Evolutionary conservation across 2,797 vertebrate species (phyloP).

Genomic region (Acanthornis magna): DNA sequence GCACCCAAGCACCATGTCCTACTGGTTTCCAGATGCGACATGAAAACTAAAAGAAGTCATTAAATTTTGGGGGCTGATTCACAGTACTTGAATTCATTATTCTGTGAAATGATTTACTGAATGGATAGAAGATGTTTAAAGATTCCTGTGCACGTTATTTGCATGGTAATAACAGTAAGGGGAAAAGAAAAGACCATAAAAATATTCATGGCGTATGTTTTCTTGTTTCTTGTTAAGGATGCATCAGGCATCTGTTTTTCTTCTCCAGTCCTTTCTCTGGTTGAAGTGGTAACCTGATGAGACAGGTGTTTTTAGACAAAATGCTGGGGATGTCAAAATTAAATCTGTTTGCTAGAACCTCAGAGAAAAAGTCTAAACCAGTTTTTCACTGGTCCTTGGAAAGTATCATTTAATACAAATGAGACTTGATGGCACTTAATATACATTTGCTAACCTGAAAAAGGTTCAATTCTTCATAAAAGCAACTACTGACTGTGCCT

Average conservation of each 20-base stretch:
- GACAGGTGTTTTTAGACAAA: conserved; percentile 18
- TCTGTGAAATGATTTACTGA: neutral
- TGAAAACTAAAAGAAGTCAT: neutral
- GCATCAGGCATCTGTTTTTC: neutral
- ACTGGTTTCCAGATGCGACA: neutral
- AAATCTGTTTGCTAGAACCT: neutral
- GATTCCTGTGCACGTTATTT: neutral
- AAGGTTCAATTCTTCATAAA: neutral
- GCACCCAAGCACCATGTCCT: neutral
- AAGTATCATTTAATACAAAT: neutral
- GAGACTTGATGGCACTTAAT: neutral
- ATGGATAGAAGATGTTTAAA: conserved; percentile 23
- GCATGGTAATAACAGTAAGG: neutral
- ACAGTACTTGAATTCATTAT: neutral
- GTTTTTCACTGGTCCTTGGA: neutral
- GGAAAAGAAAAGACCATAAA: neutral
- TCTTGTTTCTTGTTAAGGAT: neutral
- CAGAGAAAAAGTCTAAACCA: neutral
- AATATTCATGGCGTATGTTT: neutral
- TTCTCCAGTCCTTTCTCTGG: neutral
- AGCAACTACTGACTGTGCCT: neutral
- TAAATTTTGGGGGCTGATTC: neutral
- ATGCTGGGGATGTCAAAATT: neutral
- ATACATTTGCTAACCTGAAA: neutral
- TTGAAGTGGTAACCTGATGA: neutral